Evolutionary conservation across 2,797 vertebrate genomes (phyloP).

Genomic region (Acanthopagrus latus): DNA sequence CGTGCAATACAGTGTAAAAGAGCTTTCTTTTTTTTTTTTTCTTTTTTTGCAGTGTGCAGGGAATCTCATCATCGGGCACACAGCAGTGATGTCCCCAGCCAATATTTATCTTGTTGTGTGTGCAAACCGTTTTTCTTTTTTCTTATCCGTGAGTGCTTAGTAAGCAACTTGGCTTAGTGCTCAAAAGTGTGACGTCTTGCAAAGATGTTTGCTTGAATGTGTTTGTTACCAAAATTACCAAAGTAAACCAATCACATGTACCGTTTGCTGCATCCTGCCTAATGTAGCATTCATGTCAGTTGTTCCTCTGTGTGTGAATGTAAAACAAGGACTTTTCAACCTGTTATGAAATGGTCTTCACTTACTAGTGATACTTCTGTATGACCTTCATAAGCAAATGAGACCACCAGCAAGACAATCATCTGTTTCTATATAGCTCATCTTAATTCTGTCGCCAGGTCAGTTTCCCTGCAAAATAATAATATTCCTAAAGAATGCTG

Average conservation of each 20-base stretch:
- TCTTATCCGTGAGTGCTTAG: constrained; percentile 42
- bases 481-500: too few species aligned
- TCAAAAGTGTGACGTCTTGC: constrained; percentile 33
- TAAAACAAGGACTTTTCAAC: too few species aligned
- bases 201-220: background rate
- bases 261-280: background rate
- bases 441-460: too few species aligned
- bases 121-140: constrained; percentile 61
- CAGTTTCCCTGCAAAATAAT: too few species aligned
- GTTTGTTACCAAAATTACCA: background rate
- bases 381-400: too few species aligned
- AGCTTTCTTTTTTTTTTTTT: constrained; percentile 19
- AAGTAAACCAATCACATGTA: background rate
- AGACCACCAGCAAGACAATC: too few species aligned
- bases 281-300: background rate
- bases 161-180: constrained; percentile 42
- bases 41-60: constrained; percentile 60
- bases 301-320: background rate
- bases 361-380: too few species aligned
- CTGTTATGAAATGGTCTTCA: too few species aligned
- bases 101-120: constrained; percentile 71
- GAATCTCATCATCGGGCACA: constrained; percentile 67
- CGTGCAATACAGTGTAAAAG: constrained; percentile 43
- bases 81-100: constrained; percentile 66
- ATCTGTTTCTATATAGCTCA: too few species aligned